Evolutionary conservation across 2,113 vertebrate species (phyloP), one percentile per base, ranked within the genome.

Genomic region (Enhydra lutris): DNA sequence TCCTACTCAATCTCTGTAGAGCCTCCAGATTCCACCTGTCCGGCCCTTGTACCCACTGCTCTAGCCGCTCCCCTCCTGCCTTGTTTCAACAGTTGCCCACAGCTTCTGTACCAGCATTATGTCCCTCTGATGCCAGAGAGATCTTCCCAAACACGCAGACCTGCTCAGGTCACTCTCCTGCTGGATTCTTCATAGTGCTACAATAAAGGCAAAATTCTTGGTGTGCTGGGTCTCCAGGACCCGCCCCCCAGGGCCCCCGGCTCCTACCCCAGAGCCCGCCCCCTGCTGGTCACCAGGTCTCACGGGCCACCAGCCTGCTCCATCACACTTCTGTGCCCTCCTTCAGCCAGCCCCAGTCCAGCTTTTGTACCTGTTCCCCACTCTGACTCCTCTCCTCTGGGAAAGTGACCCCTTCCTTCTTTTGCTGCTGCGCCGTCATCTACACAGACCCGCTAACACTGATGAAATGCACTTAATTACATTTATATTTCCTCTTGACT

Each of bases 31-130:
- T 31, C 36, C 14, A 7, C 52, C 69, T 8, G 42, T 69, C 29
- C 18, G 0, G 0, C 36, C 86, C 29, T 34, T 2, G 0, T 1
- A 0, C 10, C 36, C 86, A 47, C 11, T 13, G 34, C 26, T 89
- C 52, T 36, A 31, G 31, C 18, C 18, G 6, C 18, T 14, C 26
- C 0, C 29, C 42, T 24, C 59, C 24, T 23, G 83, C 18, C 65
- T 29, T 45, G 45, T 23, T 34, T 11, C 42, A 85, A 45, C 18
- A 47, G 18, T 85, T 31, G 4, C 20, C 14, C 29, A 3, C 6
- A n/a, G 61, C 82, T 47, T 65, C 42, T n/a, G 59, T 20, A 47
- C 59, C 81, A 63, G 39, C 39, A 29, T 42, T 45, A 61, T 20
- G 55, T 63, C 82, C 15, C 59, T 47, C 10, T n/a, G 42, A 67